A percentile compares a stretch with the other conserved stretches of the same genome.
Evolutionary conservation across 2,113 vertebrate species (phyloP).

Genomic region (Psilopogon haemacephalus): DNA sequence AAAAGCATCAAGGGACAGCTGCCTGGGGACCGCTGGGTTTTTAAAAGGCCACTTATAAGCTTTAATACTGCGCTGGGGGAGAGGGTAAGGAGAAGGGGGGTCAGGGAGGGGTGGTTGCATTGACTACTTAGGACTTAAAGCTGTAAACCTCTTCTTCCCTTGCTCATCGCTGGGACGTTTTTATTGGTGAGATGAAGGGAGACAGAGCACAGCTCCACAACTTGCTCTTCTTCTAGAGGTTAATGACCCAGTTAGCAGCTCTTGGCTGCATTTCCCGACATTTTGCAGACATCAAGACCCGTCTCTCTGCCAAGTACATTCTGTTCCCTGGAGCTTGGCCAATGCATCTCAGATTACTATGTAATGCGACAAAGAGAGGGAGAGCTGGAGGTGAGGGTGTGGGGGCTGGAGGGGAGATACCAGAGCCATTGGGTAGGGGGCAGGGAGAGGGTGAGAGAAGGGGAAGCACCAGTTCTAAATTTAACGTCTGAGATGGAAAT

Average conservation of each 20-base stretch:
- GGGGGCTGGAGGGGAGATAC: conserved; percentile 52
- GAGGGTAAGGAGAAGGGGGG: conserved; percentile 14
- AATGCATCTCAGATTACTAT: conserved; percentile 82
- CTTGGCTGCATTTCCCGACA: conserved; percentile 85
- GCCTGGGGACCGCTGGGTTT: conserved; percentile 33
- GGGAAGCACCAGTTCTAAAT: conserved; percentile 70
- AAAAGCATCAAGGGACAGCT: conserved; percentile 34
- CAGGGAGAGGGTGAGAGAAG: conserved; percentile 13
- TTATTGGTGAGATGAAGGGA: conserved; percentile 77
- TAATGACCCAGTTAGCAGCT: conserved; percentile 88
- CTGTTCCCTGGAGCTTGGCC: conserved; percentile 85
- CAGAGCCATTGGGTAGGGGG: conserved; percentile 33
- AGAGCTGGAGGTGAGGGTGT: conserved; percentile 76
- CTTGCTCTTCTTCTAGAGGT: conserved; percentile 82
- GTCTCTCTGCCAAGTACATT: conserved; percentile 84
- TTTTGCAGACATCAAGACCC: conserved; percentile 85
- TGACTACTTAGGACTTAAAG: conserved; percentile 76
- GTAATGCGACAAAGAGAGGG: conserved; percentile 83
- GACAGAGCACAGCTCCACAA: conserved; percentile 75
- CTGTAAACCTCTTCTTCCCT: conserved; percentile 65
- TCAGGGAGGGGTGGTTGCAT: conserved; percentile 32
- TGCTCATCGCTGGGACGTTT: conserved; percentile 70
- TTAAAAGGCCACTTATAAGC: conserved; percentile 64
- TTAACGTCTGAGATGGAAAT: conserved; percentile 54
- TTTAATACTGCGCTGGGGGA: background rate